Base-by-base conservation (phyloP, 2,888 invertebrate genomes). In the Drosophila acutilabella region DNA sequence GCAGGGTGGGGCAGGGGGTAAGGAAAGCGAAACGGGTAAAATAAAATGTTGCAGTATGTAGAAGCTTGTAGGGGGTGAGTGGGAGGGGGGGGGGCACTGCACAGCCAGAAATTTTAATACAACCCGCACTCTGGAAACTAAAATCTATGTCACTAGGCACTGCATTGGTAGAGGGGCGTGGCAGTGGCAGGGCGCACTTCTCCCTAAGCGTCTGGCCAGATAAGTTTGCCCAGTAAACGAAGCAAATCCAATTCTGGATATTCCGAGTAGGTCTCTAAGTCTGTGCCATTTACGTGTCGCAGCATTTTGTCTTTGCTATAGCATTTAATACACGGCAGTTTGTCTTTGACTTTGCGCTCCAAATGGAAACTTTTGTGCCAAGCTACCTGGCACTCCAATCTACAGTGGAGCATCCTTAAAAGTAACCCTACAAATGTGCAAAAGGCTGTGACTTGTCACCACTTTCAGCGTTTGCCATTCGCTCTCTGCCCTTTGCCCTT, bases 271-370 rank as follows among this genome's bases (percentile, higher is more conserved):
- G n/a, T n/a, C 18, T 11, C 36, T 30, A 23, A 45, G 57, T 20
- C 44, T 64, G 58, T 51, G 61, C 69, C 68, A 69, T 71, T 80
- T 74, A 64, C 73, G 72, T 83, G 81, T 65, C 65, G 81, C 70
- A 73, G 81, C 85, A 86, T 88, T 85, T 88, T 86, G 89, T 88
- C 88, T 89, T 89, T 76, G 48, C 79, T 66, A 87, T 85, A 75
- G 79, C 87, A 85, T 89, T 76, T 87, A 89, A 87, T 89, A 85
- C 88, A 78, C 85, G 74, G 79, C 79, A 87, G 85, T 87, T 87
- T 87, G 89, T 89, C 89, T 89, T 77, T 71, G 74, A 74, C 82
- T 76, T 76, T 75, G 72, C 69, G 23, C 58, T 51, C 53, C 59
- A 78, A 74, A 67, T 33, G 41, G 50, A 60, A 74, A 68, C 47